Evolutionary conservation across 1,140 invertebrate genomes (phyloP), one percentile per base, ranked within the genome.

Genomic region (Sarcophaga bullata): DNA sequence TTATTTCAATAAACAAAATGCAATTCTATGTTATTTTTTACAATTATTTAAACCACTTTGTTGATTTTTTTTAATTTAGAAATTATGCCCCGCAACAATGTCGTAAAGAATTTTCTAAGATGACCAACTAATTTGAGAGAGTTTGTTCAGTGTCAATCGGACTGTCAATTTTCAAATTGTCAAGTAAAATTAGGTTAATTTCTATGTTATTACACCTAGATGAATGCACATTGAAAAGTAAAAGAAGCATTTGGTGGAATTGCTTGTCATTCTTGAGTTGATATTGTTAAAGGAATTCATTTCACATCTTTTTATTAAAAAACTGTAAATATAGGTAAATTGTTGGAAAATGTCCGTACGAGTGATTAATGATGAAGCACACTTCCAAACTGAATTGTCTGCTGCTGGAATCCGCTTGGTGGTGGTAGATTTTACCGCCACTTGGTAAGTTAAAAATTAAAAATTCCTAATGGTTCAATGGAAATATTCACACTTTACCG

Each of bases 381-480:
- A 98, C 87, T 98, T 98, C 88, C 94, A 95, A 87, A 90, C 92
- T 13, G 96, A 98, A 92, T 91, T 98, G 87, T 90, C 92, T 8
- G 93, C 92, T 86, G 96, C 97, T 19, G 95, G 95, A 1, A 93
- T 93, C 3, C 97, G 96, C 90, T 91, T 99, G n/a, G 96, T 98
- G 46, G 95, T 99, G 15, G 97, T 96, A 1, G 97, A 99, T 91
- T 99, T 97, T 88, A 97, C 96, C 37, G 97, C 97, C 73, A 94
- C 93, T 85, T 98, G 97, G 97, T 97, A 91, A 92, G 92, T 86
- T 68, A 46, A 84, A 84, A 15, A 49, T 47, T 62, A 81, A 17
- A 17, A 54, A 15, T 83, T 73, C 68, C 0, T 37, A 37, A 37
- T 81, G 47, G 50, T 9, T 46, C 49, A 62, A n/a, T 73, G 72